phyloP scores from a whole-genome alignment of 2,888 invertebrate species.

The Stomorhina lunata region DNA sequence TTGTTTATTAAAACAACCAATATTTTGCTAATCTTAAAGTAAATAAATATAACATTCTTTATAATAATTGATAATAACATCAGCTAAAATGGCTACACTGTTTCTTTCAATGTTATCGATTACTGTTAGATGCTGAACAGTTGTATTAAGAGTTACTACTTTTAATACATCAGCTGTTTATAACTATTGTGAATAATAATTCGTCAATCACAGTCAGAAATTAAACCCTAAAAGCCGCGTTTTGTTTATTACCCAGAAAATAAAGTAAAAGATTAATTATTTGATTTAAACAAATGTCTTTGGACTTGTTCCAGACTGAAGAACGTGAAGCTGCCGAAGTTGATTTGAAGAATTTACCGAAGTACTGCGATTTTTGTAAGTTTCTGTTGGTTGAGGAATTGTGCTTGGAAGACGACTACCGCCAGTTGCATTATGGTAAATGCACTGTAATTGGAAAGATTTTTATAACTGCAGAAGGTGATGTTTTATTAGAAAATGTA shows the following conservation, averaged over 20 bases:
- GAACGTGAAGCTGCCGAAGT: not conserved
- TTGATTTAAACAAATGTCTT: constrained; percentile 39
- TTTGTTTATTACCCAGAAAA: not conserved
- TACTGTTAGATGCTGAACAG: not conserved
- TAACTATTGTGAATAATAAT: not conserved
- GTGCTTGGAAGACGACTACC: constrained; percentile 69
- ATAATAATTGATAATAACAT: not conserved
- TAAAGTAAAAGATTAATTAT: not conserved
- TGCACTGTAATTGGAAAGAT: constrained; percentile 76
- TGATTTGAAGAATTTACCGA: constrained; percentile 60
- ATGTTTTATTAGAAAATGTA: constrained; percentile 72
- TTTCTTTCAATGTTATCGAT: constrained; percentile 21
- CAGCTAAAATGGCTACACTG: not conserved
- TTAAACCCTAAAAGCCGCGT: not conserved
- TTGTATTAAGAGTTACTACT: not conserved
- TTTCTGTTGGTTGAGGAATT: constrained; percentile 75
- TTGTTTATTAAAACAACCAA: too few species aligned
- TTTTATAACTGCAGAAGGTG: constrained; percentile 60
- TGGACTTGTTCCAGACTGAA: not conserved
- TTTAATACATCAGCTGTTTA: constrained; percentile 3
- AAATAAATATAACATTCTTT: not conserved
- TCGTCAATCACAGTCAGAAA: not conserved
- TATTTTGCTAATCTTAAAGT: too few species aligned
- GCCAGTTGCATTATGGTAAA: constrained; percentile 73
- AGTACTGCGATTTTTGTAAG: constrained; percentile 72